Base-by-base conservation (phyloP, 2,113 vertebrate species). In the Nestor notabilis region DNA sequence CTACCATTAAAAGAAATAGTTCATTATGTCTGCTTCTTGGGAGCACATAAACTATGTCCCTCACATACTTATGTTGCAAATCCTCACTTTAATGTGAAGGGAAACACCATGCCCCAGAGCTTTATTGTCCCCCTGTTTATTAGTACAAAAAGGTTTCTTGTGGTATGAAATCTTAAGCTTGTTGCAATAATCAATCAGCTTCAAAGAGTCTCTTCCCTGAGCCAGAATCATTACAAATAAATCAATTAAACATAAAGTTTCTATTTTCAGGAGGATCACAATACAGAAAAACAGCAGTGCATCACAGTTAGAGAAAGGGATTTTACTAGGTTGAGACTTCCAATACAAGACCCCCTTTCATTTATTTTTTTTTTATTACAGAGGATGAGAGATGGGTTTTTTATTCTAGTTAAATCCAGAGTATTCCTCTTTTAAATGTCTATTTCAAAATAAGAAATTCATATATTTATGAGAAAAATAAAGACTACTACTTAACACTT, bases 1-100 rank as follows among this genome's bases (percentile, higher is more conserved):
- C 99, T 98, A 97, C 98, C 98, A 99, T 99, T 99, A 99, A 98
- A 98, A 98, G 98, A 98, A 99, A 99, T 98, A 98, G 98, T 99
- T 99, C 97, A 98, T 99, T 99, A 99, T 98, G 99, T 98, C 97
- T 97, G 98, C 98, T 98, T 99, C 98, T 98, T 97, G 97, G 96
- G 97, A 98, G 97, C 98, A 98, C 98, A 98, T 99, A 99, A 99
- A 99, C 98, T 98, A 98, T 98, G 97, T 98, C 98, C 98, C 97
- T 98, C 98, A 98, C 98, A 98, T 98, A 98, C 98, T 99, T 99
- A 98, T 98, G 98, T 98, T 98, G 98, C 99, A 99, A 99, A 99
- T 99, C 98, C 98, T 98, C 98, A 97, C 98, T 99, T 98, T 99
- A 98, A 99, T 98, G 98, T 98, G 98, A 98, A 98, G 98, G 98